Evolutionary conservation across 2,888 invertebrate species (phyloP), one percentile per base, ranked within the genome.

Genomic region (Eudiplozoon nipponicum): DNA sequence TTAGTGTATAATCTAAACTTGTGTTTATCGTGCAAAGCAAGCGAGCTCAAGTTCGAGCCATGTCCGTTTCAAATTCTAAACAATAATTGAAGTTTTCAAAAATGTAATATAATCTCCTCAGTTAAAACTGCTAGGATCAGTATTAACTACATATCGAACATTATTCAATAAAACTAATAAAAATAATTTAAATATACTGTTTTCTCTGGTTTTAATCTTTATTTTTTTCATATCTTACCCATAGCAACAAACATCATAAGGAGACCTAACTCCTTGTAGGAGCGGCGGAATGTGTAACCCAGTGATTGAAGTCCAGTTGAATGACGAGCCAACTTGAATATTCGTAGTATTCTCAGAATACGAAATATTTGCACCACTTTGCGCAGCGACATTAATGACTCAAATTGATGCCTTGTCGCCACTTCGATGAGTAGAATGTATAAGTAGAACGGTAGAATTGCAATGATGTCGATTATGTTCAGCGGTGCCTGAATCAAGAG

Each of bases 221-320:
- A n/a, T n/a, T n/a, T n/a, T n/a, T n/a, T n/a, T n/a, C n/a, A n/a
- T n/a, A n/a, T n/a, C n/a, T n/a, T n/a, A 59, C 84, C 84, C 72
- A 90, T 84, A 59, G 84, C 86, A 59, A 90, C 70, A 68, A 90
- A 90, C 65, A 90, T 72, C 76, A 90, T 80, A 57, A 90, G 70
- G 62, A 90, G 69, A 56, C 86, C 59, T 37, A 90, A 70, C 67
- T 90, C 86, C 65, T 86, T 86, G 68, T 90, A 86, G 54, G 81
- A 84, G 66, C 86, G 81, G 60, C 80, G 70, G 59, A 90, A 68
- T 47, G 90, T 90, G 67, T 86, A 86, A 55, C 86, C 86, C 62
- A 90, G 69, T 58, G 78, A 80, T 65, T 90, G 86, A 52, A 90
- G 70, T 55, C 90, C 86, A 56, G 86, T 86, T 51, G 84, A 84